These are phyloP conservation scores for Sternarchorhynchus goeldii DNA, from an alignment of 2,797 vertebrate species.

Conservation along the genomic window DNA sequence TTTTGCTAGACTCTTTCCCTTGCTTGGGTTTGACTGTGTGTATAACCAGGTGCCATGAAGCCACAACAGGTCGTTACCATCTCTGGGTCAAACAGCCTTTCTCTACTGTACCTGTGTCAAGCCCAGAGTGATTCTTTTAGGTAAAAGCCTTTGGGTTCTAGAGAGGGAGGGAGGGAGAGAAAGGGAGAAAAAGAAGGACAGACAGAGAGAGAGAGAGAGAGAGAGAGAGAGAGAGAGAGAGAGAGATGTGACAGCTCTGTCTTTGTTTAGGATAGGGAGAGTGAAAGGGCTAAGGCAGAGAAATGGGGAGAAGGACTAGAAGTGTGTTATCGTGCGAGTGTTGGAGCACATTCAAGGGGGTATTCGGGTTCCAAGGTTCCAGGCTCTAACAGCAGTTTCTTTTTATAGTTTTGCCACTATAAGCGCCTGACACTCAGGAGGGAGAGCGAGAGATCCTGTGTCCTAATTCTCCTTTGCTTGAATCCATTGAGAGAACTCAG, in stretches of 20 bases:
- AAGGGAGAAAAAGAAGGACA: constrained; percentile 30
- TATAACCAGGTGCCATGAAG: background rate
- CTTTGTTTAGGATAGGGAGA: constrained; percentile 52
- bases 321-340: constrained; percentile 52
- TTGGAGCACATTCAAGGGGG: constrained; percentile 58
- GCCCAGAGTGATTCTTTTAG: constrained; percentile 27
- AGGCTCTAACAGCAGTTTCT: constrained; percentile 70
- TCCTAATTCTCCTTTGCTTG: constrained; percentile 68
- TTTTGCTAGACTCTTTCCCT: background rate
- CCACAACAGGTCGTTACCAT: background rate
- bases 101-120: background rate
- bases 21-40: background rate
- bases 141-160: constrained; percentile 10
- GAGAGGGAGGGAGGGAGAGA: constrained; percentile 10
- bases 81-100: background rate
- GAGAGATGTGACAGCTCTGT: constrained; percentile 52
- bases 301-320: constrained; percentile 42
- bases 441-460: constrained; percentile 65
- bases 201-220: constrained; percentile 29
- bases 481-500: constrained; percentile 65
- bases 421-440: constrained; percentile 67
- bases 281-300: background rate
- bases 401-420: constrained; percentile 76
- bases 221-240: constrained; percentile 20
- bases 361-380: constrained; percentile 65